A percentile compares a stretch with the other conserved stretches of the same genome.
phyloP scores from a whole-genome alignment of 2,797 vertebrate genomes.

The Tenualosa thibaudeaui region DNA sequence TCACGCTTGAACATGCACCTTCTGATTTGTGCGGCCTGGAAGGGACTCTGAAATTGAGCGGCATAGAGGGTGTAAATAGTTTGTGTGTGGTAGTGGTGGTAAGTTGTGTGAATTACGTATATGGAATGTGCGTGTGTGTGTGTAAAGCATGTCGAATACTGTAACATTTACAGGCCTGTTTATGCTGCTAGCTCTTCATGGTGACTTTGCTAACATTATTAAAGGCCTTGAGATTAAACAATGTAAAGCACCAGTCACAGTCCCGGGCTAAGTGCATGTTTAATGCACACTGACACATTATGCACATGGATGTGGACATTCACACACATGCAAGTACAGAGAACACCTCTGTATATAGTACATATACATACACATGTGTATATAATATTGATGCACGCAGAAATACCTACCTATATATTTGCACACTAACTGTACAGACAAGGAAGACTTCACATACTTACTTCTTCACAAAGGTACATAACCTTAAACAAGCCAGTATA shows the following conservation, averaged over 20 bases:
- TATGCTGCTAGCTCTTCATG: not conserved
- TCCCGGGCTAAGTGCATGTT: too few species aligned
- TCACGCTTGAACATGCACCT: constrained; percentile 46
- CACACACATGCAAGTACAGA: not conserved
- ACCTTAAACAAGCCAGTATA: not conserved
- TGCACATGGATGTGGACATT: not conserved
- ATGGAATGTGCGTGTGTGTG: not conserved
- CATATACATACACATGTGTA: not conserved
- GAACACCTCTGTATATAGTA: not conserved
- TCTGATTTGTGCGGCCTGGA: not conserved
- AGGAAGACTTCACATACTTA: not conserved
- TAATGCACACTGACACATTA: not conserved
- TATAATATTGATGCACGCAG: not conserved
- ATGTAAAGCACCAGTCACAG: not conserved
- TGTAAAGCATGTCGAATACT: not conserved
- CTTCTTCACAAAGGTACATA: not conserved
- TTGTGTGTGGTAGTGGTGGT: not conserved
- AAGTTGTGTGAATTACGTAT: not conserved
- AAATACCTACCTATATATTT: not conserved
- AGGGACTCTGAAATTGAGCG: not conserved
- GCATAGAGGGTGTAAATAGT: not conserved
- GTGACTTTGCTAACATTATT: not conserved
- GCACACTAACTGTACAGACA: not conserved
- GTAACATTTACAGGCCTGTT: not conserved
- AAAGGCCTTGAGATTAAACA: not conserved